phyloP scores from a whole-genome alignment of 1,140 invertebrate genomes.

The Arion vulgaris region DNA sequence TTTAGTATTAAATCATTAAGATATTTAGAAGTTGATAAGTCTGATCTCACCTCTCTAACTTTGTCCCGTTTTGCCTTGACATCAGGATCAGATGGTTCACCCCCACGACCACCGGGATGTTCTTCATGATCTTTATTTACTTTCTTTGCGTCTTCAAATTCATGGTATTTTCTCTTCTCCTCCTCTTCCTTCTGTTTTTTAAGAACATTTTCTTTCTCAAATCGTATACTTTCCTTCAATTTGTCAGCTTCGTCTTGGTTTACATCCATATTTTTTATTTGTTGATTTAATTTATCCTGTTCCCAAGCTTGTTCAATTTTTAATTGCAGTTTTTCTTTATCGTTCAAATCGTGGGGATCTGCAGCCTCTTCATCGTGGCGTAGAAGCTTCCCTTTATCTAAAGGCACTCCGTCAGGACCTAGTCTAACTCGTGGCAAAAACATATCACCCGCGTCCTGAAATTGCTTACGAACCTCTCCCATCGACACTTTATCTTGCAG shows the following conservation, averaged over 20 bases:
- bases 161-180: conserved; percentile 49
- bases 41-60: conserved; percentile 85
- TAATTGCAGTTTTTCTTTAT: conserved; percentile 5
- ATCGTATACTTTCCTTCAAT: conserved; percentile 9
- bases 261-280: neutral
- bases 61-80: conserved; percentile 79
- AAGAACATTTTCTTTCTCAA: conserved; percentile 24
- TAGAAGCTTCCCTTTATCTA: conserved; percentile 4
- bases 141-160: conserved; percentile 52
- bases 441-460: neutral
- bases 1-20: no score
- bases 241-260: neutral
- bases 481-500: conserved; percentile 83
- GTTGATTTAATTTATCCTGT: conserved; percentile 4
- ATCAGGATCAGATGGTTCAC: conserved; percentile 79
- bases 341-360: neutral
- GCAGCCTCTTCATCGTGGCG: neutral
- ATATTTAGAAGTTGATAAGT: no score
- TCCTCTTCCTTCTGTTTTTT: conserved; percentile 53
- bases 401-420: conserved; percentile 2
- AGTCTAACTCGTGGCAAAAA: neutral
- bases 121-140: conserved; percentile 67
- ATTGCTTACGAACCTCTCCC: conserved; percentile 76
- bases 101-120: conserved; percentile 74
- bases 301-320: conserved; percentile 16